Evolutionary conservation across 30 jellyfish, hydroid and myxozoan species (phyloP).

Genomic region (Cassiopea xamachana): DNA sequence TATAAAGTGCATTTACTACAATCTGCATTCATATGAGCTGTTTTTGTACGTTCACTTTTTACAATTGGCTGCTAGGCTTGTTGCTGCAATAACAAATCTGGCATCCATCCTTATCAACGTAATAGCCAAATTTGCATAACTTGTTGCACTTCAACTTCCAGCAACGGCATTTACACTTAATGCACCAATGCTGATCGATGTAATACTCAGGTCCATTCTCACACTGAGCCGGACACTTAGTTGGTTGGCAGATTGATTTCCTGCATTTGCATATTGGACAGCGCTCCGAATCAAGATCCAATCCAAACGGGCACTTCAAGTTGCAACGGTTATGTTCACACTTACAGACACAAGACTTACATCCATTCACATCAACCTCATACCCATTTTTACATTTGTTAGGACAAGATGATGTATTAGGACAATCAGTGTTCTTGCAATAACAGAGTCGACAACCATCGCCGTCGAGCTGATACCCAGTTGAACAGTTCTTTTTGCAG

Average conservation of each 20-base stretch:
- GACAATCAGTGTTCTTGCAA: neutral
- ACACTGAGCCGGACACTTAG: neutral
- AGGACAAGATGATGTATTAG: neutral
- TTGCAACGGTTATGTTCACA: neutral
- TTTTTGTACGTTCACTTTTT: neutral
- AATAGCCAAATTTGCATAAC: neutral
- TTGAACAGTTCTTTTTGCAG: neutral
- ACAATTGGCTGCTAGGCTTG: neutral
- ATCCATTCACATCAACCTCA: neutral
- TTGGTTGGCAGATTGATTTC: neutral
- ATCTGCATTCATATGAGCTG: neutral
- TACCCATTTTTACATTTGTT: neutral
- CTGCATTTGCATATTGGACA: constrained; percentile 5
- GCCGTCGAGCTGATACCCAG: neutral
- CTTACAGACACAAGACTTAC: neutral
- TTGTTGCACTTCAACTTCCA: neutral
- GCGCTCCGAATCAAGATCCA: neutral
- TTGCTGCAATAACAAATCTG: neutral
- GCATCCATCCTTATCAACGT: neutral
- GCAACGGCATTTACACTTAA: constrained; percentile 1
- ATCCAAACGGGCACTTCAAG: neutral
- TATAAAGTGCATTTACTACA: neutral
- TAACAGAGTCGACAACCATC: neutral
- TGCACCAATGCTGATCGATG: constrained; percentile 2
- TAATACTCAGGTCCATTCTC: neutral